These are phyloP conservation scores for Triplophysa dalaica DNA, from an alignment of 2,113 vertebrate species.

Conservation along the genomic window DNA sequence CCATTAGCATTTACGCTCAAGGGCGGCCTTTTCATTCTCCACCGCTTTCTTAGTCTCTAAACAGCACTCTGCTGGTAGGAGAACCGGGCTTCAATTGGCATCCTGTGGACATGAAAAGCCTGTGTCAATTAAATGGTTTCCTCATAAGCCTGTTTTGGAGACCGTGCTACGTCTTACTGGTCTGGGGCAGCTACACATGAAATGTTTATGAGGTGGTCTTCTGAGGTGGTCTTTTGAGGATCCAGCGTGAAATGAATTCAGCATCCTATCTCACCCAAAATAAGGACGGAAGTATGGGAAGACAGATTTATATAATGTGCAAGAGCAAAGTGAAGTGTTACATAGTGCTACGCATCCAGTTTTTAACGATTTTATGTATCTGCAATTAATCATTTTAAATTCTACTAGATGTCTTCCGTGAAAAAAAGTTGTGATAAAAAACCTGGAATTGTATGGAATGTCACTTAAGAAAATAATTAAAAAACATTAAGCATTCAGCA, in stretches of 20 bases:
- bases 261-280: not conserved
- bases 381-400: not conserved
- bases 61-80: slow-evolving; percentile 64
- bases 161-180: slow-evolving; percentile 4
- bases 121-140: slow-evolving; percentile 67
- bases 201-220: not conserved
- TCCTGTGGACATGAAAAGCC: slow-evolving; percentile 65
- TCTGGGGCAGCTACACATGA: not conserved
- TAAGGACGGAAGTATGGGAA: not conserved
- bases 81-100: slow-evolving; percentile 51
- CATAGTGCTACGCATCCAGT: too few species aligned
- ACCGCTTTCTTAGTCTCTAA: slow-evolving; percentile 60
- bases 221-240: too few species aligned
- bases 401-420: not conserved
- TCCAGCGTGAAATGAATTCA: not conserved
- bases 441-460: too few species aligned
- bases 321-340: too few species aligned
- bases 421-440: not conserved
- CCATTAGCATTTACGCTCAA: slow-evolving; percentile 68
- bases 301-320: not conserved
- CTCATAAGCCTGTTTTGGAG: slow-evolving; percentile 5
- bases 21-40: slow-evolving; percentile 61
- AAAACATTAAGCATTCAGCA: not conserved
- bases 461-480: too few species aligned
- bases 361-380: too few species aligned